These are phyloP conservation scores for Psittacus erithacus DNA, from an alignment of 2,113 vertebrate genomes.

Conservation along the genomic window DNA sequence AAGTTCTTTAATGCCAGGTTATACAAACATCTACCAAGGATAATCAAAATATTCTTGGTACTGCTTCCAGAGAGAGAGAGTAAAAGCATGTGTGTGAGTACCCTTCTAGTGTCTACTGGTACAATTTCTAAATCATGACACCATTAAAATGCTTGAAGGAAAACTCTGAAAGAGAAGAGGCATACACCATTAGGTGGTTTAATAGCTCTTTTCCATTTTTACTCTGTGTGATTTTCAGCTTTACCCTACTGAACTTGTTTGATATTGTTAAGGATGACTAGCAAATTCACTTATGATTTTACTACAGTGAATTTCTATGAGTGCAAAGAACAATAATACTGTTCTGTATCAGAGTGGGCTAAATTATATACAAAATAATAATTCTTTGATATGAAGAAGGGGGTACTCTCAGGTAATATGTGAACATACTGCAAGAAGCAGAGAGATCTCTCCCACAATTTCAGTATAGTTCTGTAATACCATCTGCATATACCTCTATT, in stretches of 20 bases:
- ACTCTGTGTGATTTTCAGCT: neutral
- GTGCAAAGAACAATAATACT: neutral
- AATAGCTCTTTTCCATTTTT: neutral
- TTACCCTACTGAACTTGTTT: neutral
- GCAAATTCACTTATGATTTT: neutral
- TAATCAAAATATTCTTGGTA: neutral
- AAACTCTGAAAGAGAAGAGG: neutral
- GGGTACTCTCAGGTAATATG: rapidly evolving
- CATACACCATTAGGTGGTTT: neutral
- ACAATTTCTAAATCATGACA: neutral
- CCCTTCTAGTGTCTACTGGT: neutral
- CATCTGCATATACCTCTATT: neutral
- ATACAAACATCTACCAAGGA: neutral
- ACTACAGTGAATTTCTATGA: neutral
- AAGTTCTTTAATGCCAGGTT: neutral
- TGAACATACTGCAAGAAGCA: neutral
- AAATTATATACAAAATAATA: neutral
- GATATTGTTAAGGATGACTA: neutral
- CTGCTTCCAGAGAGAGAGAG: neutral
- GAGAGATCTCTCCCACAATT: neutral
- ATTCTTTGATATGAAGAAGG: neutral
- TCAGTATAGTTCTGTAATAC: neutral
- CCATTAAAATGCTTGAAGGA: neutral
- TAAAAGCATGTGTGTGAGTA: neutral
- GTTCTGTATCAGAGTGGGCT: neutral